Base-by-base conservation (phyloP, 2,113 vertebrate genomes). In the Myrmophylax atrothorax region DNA sequence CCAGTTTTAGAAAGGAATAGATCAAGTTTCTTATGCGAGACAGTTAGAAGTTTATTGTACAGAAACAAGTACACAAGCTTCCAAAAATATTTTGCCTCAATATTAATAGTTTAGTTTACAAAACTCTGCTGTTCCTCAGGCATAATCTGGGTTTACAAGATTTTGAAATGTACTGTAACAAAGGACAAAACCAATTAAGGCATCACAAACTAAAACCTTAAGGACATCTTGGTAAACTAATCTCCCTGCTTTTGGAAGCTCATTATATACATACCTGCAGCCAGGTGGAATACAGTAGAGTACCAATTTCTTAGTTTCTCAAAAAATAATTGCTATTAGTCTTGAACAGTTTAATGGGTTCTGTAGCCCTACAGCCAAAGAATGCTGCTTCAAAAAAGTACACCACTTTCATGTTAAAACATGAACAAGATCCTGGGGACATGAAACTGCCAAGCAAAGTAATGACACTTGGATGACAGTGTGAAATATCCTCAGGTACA, bases 11-110 rank as follows among this genome's bases (percentile, higher is more conserved):
- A 93, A 92, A 90, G 60, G 68, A 85, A 58, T 6, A 49, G 40
- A 49, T 67, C 12, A 50, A 59, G 19, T 80, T 88, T 76, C 47
- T 86, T 88, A 78, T 35, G 79, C 94, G 89, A 95, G 94, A 81
- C 77, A 78, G 52, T 47, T 66, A 73, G 23, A 74, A 93, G 40
- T 97, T 97, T 97, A 97, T 97, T 97, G 37, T 96, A 94, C 84
- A 93, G 92, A 91, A 94, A 77, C 60, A 93, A 84, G 53, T 75
- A 84, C 86, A 89, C 66, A 86, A 87, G 46, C 73, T 81, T 84
- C 83, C 68, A 88, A 94, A 97, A 97, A 94, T 93, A 92, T 25
- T 89, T 92, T 73, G 29, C 28, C 87, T 64, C 1, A 4, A 4
- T 67, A 63, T 70, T 94, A 76, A 84, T 90, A 93, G 82, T 82